These are phyloP conservation scores for Heloderma charlesbogerti DNA, from an alignment of 2,113 vertebrate genomes.

Conservation along the genomic window DNA sequence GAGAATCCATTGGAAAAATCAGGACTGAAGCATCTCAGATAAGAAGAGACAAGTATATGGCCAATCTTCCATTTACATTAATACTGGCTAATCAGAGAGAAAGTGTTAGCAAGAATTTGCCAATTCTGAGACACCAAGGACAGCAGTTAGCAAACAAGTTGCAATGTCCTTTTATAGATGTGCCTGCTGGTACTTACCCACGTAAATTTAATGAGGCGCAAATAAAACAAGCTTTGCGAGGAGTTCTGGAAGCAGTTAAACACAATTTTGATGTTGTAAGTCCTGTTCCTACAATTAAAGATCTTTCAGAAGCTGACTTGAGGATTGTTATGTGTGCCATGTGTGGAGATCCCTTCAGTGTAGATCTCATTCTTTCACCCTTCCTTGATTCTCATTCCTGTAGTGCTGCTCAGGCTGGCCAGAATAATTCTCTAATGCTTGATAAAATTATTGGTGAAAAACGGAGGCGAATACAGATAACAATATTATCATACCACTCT, in stretches of 20 bases:
- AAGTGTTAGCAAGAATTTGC: constrained; percentile 91
- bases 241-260: constrained; percentile 93
- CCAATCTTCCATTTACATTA: constrained; percentile 92
- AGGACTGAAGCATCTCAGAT: constrained; percentile 91
- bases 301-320: constrained; percentile 94
- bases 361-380: constrained; percentile 97
- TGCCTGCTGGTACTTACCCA: constrained; percentile 91
- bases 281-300: constrained; percentile 93
- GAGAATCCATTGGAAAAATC: constrained; percentile 94
- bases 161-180: constrained; percentile 97
- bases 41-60: constrained; percentile 90
- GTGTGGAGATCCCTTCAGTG: constrained; percentile 98
- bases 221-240: constrained; percentile 94
- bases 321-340: constrained; percentile 98
- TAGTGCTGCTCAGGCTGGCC: constrained; percentile 94
- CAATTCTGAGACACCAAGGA: constrained; percentile 96
- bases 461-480: constrained; percentile 94
- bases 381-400: constrained; percentile 97
- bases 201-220: constrained; percentile 97
- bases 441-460: constrained; percentile 98
- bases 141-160: constrained; percentile 98
- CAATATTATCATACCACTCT: constrained; percentile 95
- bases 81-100: constrained; percentile 97
- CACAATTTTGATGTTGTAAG: constrained; percentile 92
- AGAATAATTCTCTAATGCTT: constrained; percentile 94